A percentile compares a stretch with the other conserved stretches of the same genome.
phyloP scores from a whole-genome alignment of 2,113 vertebrate species.

The Cavia aperea region DNA sequence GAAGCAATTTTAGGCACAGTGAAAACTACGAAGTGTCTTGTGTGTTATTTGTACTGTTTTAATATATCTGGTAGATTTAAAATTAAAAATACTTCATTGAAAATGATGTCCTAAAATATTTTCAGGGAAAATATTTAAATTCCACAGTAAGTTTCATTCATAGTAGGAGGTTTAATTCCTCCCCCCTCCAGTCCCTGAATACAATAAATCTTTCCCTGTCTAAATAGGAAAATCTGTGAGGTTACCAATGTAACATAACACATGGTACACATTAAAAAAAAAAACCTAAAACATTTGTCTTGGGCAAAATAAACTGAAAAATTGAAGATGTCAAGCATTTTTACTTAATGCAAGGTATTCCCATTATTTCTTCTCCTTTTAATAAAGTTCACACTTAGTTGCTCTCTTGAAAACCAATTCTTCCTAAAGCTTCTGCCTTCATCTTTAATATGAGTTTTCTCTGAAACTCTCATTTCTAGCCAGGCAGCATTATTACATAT shows the following conservation, averaged over 20 bases:
- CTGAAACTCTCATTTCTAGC: slow-evolving; percentile 59
- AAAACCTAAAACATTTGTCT: slow-evolving; percentile 55
- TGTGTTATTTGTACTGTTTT: background rate
- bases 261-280: slow-evolving; percentile 54
- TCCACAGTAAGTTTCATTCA: background rate
- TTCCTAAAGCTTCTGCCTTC: slow-evolving; percentile 56
- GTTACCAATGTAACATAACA: slow-evolving; percentile 50
- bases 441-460: slow-evolving; percentile 65
- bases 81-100: slow-evolving; percentile 25
- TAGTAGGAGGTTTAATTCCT: background rate
- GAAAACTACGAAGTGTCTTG: background rate
- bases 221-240: slow-evolving; percentile 53
- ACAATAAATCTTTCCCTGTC: slow-evolving; percentile 34
- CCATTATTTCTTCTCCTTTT: slow-evolving; percentile 67
- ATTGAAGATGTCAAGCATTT: slow-evolving; percentile 48
- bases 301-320: slow-evolving; percentile 57
- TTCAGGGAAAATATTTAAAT: slow-evolving; percentile 31
- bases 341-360: slow-evolving; percentile 53
- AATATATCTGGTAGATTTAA: background rate
- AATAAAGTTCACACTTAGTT: slow-evolving; percentile 57
- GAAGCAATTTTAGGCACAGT: background rate
- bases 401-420: slow-evolving; percentile 69
- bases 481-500: slow-evolving; percentile 59
- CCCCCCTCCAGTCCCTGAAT: slow-evolving; percentile 15
- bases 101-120: slow-evolving; percentile 34